Conservation (phyloP, 2,888 invertebrate species). For the Temnothorax ravouxi region DNA sequence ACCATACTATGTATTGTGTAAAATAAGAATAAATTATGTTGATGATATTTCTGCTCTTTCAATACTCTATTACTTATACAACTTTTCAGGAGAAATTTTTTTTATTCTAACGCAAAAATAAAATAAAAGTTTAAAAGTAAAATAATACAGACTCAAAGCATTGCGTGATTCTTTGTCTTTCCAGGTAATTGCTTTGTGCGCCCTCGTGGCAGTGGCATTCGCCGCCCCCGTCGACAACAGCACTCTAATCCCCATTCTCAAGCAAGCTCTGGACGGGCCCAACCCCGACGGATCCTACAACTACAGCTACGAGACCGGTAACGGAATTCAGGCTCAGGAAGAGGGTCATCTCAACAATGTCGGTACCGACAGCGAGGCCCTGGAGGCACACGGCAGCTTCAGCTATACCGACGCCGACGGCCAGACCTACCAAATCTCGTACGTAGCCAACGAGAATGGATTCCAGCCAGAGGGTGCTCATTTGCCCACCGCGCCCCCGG, state of each 20-base stretch:
- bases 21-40: not conserved
- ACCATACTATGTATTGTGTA: not conserved
- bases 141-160: not conserved
- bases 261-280: constrained; percentile 82
- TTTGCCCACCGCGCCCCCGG: constrained; percentile 83
- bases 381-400: constrained; percentile 86
- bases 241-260: constrained; percentile 80
- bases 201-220: constrained; percentile 73
- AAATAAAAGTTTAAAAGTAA: not conserved
- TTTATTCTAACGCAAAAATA: not conserved
- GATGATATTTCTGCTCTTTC: not conserved
- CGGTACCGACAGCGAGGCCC: constrained; percentile 87
- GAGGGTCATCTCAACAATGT: constrained; percentile 88
- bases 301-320: constrained; percentile 86
- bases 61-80: not conserved
- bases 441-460: constrained; percentile 91
- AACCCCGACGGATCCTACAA: constrained; percentile 84
- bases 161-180: not conserved
- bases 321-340: constrained; percentile 86
- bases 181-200: constrained; percentile 67
- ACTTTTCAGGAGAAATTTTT: not conserved
- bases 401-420: constrained; percentile 89
- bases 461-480: constrained; percentile 89
- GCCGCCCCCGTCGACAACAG: constrained; percentile 71
- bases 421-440: constrained; percentile 88